These are phyloP conservation scores for Lepidiolamprologus cunningtoni DNA, from an alignment of 2,113 vertebrate genomes.

Conservation along the genomic window DNA sequence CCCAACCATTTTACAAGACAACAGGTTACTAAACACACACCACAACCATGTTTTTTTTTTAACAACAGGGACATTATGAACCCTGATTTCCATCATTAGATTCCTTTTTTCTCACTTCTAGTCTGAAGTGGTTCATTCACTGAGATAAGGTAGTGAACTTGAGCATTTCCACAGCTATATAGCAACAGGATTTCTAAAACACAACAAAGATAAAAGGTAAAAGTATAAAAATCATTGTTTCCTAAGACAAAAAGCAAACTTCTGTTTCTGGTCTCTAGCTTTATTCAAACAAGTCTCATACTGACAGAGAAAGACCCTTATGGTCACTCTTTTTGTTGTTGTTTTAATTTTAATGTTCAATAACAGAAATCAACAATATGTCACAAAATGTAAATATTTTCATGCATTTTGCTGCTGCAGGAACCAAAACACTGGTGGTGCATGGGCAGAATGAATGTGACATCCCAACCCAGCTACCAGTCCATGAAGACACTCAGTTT, in stretches of 20 bases:
- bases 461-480: constrained; percentile 95
- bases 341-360: neutral
- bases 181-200: neutral
- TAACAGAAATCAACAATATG: neutral
- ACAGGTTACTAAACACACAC: neutral
- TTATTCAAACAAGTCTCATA: neutral
- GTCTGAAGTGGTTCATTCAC: neutral
- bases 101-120: neutral
- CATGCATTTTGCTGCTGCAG: constrained; percentile 48
- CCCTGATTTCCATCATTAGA: neutral
- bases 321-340: neutral
- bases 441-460: constrained; percentile 98
- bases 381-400: neutral
- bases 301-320: neutral
- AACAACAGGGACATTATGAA: neutral
- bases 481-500: constrained; percentile 99
- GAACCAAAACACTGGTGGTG: constrained; percentile 96
- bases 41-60: neutral
- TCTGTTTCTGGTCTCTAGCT: neutral
- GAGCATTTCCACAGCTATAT: neutral
- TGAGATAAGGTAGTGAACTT: neutral
- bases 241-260: neutral
- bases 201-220: neutral
- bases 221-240: neutral
- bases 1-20: neutral